Percentiles rank a stretch among this genome's conserved stretches.
Evolutionary conservation across 2,888 invertebrate genomes (phyloP).

Genomic region (Plusia festucae): DNA sequence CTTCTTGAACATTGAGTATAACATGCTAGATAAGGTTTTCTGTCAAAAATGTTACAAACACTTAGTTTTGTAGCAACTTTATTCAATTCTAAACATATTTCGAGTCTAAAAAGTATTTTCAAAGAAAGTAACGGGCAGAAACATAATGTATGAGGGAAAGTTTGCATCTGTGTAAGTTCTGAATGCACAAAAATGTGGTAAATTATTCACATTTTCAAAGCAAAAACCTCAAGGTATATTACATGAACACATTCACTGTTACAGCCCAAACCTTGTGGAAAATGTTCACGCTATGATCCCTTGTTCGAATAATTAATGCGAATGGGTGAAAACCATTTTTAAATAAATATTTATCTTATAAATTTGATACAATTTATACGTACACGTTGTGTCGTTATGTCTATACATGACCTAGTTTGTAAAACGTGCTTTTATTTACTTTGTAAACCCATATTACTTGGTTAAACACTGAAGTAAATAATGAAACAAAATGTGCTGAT

Average conservation of each 20-base stretch:
- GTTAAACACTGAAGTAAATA: background rate
- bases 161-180: slow-evolving; percentile 62
- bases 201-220: slow-evolving; percentile 47
- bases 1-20: slow-evolving; percentile 7
- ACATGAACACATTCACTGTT: slow-evolving; percentile 38
- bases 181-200: slow-evolving; percentile 48
- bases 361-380: background rate
- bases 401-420: background rate
- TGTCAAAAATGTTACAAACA: slow-evolving; percentile 39
- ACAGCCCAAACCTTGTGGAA: slow-evolving; percentile 45
- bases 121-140: slow-evolving; percentile 60
- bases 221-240: slow-evolving; percentile 22
- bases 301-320: slow-evolving; percentile 48
- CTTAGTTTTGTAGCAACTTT: slow-evolving; percentile 26
- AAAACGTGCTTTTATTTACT: background rate
- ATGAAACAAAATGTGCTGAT: background rate
- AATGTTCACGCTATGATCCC: slow-evolving; percentile 47
- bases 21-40: slow-evolving; percentile 30
- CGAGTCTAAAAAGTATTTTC: slow-evolving; percentile 50
- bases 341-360: background rate
- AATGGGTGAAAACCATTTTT: slow-evolving; percentile 43
- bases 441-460: slow-evolving; percentile 2
- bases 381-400: background rate
- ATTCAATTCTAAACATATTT: slow-evolving; percentile 40
- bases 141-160: slow-evolving; percentile 64